Percentiles rank a stretch among this genome's conserved stretches.
Evolutionary conservation across 2,797 vertebrate genomes (phyloP).

Genomic region (Rhincodon typus): DNA sequence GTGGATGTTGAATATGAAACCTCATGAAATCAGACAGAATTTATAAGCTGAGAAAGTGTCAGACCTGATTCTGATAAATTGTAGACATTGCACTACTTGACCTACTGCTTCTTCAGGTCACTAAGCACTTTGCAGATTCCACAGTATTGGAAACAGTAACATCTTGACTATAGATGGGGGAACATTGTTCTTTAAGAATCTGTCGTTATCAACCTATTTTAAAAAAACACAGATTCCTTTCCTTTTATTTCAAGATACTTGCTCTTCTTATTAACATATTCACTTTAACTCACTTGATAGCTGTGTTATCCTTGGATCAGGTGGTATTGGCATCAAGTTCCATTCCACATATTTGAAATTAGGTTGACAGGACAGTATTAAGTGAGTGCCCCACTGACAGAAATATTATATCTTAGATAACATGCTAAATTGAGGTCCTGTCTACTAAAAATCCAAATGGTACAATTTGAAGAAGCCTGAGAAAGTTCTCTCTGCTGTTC

Average conservation of each 20-base stretch:
- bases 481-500: neutral
- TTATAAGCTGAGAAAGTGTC: constrained; percentile 37
- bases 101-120: constrained; percentile 28
- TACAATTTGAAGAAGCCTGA: neutral
- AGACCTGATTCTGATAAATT: constrained; percentile 23
- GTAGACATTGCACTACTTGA: constrained; percentile 14
- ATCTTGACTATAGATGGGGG: neutral
- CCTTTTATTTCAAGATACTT: neutral
- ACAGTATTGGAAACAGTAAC: neutral
- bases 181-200: neutral
- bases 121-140: neutral
- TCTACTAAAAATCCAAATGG: neutral
- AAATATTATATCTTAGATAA: neutral
- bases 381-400: neutral
- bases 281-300: neutral
- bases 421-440: neutral
- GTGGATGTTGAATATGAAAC: constrained; percentile 34
- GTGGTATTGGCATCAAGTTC: neutral
- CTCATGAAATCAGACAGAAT: constrained; percentile 34
- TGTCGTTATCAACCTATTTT: neutral
- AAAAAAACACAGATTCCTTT: neutral
- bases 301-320: neutral
- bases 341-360: neutral
- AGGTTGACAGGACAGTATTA: neutral
- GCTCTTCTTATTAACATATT: neutral